A percentile compares a stretch with the other conserved stretches of the same genome.
These are phyloP conservation scores for Bagarius yarrelli DNA, from an alignment of 2,113 vertebrate genomes.

Conservation along the genomic window DNA sequence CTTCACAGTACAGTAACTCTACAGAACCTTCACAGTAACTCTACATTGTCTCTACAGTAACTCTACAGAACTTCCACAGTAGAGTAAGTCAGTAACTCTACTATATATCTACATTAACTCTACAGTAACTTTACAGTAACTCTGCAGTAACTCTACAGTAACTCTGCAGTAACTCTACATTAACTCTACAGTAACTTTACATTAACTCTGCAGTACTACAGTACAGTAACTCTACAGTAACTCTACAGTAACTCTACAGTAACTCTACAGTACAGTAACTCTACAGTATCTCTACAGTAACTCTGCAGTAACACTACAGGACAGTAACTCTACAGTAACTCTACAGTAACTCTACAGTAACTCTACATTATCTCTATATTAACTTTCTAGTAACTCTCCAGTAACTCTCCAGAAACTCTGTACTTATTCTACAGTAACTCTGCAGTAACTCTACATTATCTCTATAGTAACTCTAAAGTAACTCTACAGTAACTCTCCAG, in stretches of 20 bases:
- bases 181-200: background rate
- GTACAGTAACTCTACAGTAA: background rate
- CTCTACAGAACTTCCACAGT: background rate
- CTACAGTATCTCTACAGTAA: background rate
- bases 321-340: background rate
- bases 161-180: background rate
- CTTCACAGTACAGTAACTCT: background rate
- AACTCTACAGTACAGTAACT: background rate
- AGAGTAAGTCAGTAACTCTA: background rate
- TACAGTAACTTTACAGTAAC: background rate
- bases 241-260: background rate
- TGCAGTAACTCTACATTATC: background rate
- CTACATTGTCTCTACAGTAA: background rate
- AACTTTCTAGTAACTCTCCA: background rate
- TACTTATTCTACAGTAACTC: background rate
- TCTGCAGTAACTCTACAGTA: background rate
- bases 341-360: too few species aligned
- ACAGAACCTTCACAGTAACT: background rate
- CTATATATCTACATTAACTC: background rate
- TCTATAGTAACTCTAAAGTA: background rate
- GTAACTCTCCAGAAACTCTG: background rate
- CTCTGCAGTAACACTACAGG: background rate
- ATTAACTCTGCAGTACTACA: too few species aligned
- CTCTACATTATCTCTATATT: background rate
- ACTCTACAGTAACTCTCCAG: background rate